Base-by-base conservation (phyloP, 2,113 vertebrate genomes). In the Ailurus styani region DNA sequence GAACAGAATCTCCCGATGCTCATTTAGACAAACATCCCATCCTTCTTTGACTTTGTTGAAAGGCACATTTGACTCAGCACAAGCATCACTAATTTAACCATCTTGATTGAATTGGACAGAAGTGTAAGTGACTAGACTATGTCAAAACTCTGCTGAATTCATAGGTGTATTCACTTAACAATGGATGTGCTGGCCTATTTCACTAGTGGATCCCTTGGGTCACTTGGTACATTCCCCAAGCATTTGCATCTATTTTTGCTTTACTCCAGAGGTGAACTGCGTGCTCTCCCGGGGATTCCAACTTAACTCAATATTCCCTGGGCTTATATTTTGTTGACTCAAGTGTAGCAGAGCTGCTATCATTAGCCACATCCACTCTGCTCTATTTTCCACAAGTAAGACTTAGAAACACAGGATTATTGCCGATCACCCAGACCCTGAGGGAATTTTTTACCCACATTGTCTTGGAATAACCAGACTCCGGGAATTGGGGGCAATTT, bases 311-410 rank as follows among this genome's bases (percentile, higher is more conserved):
- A 79, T 87, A 96, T 95, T 97, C 97, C 97, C 97, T 93, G 91
- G 89, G 97, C 89, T 96, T 97, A 88, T 96, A 88, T 91, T 93
- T 95, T 95, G 97, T 97, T 91, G 98, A 96, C 89, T 97, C 95
- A 95, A 96, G 96, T 93, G 97, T 97, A 77, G 87, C 42, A 86
- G 79, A 68, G 47, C 40, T 68, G 60, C 86, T 64, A 52, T 95
- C 95, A 84, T 97, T 91, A 98, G 91, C 86, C 42, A 40, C 78
- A 98, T 87, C 91, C 54, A 96, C 93, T 97, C 78, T 96, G 91
- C 92, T 98, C 97, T 95, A 96, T 78, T 97, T 98, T 98, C 90
- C 95, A 93, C 89, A 52, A 94, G 78, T 45, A 78, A 97, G 93
- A 75, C 81, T 88, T 77, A 87, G 87, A 94, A 68, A 93, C 83